Percentiles rank a stretch among this genome's conserved stretches.
These are phyloP conservation scores for Myrmophylax atrothorax DNA, from an alignment of 2,113 vertebrate species.

Conservation along the genomic window DNA sequence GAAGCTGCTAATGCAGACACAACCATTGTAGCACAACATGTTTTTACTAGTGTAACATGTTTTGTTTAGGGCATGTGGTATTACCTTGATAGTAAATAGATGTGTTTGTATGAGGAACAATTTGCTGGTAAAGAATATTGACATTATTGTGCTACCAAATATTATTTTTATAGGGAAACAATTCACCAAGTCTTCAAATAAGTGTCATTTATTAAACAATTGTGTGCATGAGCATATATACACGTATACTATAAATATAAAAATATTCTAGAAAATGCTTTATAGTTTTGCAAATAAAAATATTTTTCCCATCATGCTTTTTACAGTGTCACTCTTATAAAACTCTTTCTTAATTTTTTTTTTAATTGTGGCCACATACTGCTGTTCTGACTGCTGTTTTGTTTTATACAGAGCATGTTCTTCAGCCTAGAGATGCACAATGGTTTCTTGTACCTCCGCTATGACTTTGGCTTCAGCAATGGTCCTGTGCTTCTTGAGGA, in stretches of 20 bases:
- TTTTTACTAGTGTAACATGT: neutral
- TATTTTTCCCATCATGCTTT: neutral
- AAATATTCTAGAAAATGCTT: neutral
- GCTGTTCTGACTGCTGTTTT: slow-evolving; percentile 15
- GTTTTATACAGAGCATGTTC: slow-evolving; percentile 83
- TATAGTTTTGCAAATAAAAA: neutral
- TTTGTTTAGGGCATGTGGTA: neutral
- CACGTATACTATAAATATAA: neutral
- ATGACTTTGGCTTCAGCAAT: slow-evolving; percentile 90
- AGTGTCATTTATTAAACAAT: neutral
- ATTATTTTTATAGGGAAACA: neutral
- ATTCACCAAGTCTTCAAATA: neutral
- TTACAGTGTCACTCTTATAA: neutral
- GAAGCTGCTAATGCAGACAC: neutral
- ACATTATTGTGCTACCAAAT: neutral
- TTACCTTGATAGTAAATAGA: neutral
- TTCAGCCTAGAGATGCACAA: slow-evolving; percentile 91
- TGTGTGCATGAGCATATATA: neutral
- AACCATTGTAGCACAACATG: neutral
- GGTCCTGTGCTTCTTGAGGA: slow-evolving; percentile 87
- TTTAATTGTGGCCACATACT: neutral
- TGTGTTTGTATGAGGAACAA: neutral
- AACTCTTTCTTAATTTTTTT: neutral
- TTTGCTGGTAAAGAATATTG: neutral
- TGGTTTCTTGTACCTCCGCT: slow-evolving; percentile 86